Base-by-base conservation (phyloP, 2,888 invertebrate genomes). In the Dione juno region DNA sequence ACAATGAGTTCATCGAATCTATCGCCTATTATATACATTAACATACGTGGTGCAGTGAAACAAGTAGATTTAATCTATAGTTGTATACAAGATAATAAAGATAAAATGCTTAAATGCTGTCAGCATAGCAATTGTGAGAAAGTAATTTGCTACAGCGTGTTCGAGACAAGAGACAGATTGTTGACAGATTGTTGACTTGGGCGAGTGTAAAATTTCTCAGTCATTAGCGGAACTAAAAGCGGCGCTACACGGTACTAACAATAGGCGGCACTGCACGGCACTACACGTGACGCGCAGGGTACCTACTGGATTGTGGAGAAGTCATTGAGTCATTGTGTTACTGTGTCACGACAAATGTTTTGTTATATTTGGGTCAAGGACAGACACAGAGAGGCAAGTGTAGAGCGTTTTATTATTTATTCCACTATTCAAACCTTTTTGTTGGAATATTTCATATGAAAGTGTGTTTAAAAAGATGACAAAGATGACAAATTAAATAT, bases 311-410 rank as follows among this genome's bases (percentile, higher is more conserved):
- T 53, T 63, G 57, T 63, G 58, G 59, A 68, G 66, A 61, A 66
- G 57, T 68, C 21, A 66, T 68, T 80, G 82, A 70, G 68, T 68
- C 21, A 52, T 63, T 81, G 82, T 86, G 88, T 85, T 84, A 86
- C 83, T 79, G 82, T 88, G 87, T 87, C 86, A 86, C 84, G 85
- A 87, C 80, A 80, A 83, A 82, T 85, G 87, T 83, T 85, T 83
- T 82, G 83, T 84, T 87, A 88, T 88, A 88, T 88, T 89, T 88
- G 80, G 89, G 90, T 91, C 91, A 91, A 88, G 91, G 91, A 77
- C 84, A 78, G 72, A 75, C 91, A 77, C 84, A 78, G 72, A 75
- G 75, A 74, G 77, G 82, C 82, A 82, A 82, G 72, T 74, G 77
- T n/a, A n/a, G 77, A 74, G 75, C 73, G 73, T 75, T 76, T 77